Base-by-base conservation (phyloP, 1,140 invertebrate species). In the Teleopsis dalmanni region DNA sequence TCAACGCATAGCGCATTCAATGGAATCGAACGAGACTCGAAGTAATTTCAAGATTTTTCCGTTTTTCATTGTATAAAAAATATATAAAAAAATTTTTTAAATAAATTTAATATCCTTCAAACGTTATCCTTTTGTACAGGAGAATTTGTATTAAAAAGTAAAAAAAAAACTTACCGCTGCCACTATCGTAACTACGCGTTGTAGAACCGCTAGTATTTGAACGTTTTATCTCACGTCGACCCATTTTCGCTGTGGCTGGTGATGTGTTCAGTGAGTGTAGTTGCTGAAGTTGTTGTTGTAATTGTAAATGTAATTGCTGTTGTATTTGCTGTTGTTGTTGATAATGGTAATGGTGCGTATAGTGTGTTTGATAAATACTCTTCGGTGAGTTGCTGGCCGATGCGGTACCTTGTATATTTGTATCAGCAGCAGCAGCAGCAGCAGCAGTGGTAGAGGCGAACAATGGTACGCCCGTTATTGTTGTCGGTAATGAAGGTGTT, bases 161-260 rank as follows among this genome's bases (percentile, higher is more conserved):
- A n/a, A n/a, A n/a, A n/a, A n/a, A n/a, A 2, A 2, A 59, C 65
- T 68, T 50, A 68, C 65, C 64, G 51, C 65, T 68, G 47, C 61
- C 62, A 45, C 62, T 61, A 53, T 68, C 65, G 38, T 68, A 67
- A 46, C 64, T 67, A 55, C 62, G 54, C 37, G 62, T 52, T 48
- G 64, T 67, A 50, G 64, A 67, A 36, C 63, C 61, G 47, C 64
- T 69, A 25, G 63, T 69, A 48, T 67, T 67, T 47, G 65, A 67
- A 27, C 67, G 61, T 44, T 70, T 70, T 55, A 70, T 70, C 51
- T 70, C 67, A 27, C 65, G 64, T 40, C 67, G 57, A 13, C 66
- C 67, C 67, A 70, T 70, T 48, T 48, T 62, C 49, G 51, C 46
- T 42, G 42, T 51, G 56, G 55, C 41, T 49, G 40, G 22, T 55